These are phyloP conservation scores for Fregata magnificens DNA, from an alignment of 2,113 vertebrate genomes.

Conservation along the genomic window DNA sequence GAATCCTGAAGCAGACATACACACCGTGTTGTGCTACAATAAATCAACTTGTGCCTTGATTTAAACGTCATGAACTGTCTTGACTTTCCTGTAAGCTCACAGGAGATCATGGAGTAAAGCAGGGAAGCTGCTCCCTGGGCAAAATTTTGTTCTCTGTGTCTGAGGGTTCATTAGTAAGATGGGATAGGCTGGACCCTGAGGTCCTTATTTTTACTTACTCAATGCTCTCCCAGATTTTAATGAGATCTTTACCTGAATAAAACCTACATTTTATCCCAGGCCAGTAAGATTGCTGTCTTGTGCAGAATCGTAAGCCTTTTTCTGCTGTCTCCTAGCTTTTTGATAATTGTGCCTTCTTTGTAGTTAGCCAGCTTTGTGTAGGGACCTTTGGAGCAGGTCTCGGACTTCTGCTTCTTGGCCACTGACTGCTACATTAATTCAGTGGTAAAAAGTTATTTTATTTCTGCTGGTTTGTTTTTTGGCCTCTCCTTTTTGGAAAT, in stretches of 20 bases:
- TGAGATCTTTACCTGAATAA: conserved; percentile 16
- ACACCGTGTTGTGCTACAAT: background rate
- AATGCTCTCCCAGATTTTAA: background rate
- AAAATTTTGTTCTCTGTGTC: background rate
- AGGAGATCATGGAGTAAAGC: background rate
- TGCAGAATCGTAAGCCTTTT: background rate
- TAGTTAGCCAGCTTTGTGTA: background rate
- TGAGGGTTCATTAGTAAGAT: background rate
- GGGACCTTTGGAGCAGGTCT: background rate
- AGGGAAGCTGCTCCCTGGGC: background rate
- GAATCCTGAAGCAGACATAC: background rate
- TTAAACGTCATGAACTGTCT: background rate
- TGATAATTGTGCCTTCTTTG: background rate
- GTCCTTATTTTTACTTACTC: conserved; percentile 7
- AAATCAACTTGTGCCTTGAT: background rate
- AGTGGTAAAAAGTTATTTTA: background rate
- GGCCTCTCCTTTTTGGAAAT: background rate
- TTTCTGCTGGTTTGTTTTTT: background rate
- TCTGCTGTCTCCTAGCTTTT: background rate
- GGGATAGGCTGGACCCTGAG: background rate
- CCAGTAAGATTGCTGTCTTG: background rate
- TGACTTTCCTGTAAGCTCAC: background rate
- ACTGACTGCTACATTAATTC: background rate
- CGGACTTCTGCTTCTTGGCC: background rate
- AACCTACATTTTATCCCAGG: background rate